Evolutionary conservation across 1,140 invertebrate species (phyloP).

Genomic region (Thereuonema tuberculata): DNA sequence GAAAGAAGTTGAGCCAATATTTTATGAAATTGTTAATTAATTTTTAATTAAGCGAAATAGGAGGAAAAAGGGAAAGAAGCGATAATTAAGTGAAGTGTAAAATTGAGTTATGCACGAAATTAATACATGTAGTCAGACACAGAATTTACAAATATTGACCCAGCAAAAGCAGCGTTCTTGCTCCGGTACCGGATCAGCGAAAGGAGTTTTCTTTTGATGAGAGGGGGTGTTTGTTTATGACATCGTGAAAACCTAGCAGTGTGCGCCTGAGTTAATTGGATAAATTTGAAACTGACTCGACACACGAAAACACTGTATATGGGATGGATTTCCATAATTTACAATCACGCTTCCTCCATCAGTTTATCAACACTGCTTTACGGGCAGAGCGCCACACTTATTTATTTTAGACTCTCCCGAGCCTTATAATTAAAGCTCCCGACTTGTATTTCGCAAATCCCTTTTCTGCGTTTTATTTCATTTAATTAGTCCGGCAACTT

Average conservation of each 20-base stretch:
- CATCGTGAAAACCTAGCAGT: neutral
- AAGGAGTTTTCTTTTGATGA: too few relatives aligned
- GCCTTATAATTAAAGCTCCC: too few relatives aligned
- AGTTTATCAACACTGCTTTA: too few relatives aligned
- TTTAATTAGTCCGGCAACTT: too few relatives aligned
- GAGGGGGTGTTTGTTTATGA: neutral
- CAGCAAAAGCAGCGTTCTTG: neutral
- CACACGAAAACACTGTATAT: neutral
- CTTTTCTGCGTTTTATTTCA: too few relatives aligned
- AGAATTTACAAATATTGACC: neutral
- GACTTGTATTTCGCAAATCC: too few relatives aligned
- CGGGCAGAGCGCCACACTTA: too few relatives aligned
- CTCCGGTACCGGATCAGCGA: too few relatives aligned
- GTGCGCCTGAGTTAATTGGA: neutral
- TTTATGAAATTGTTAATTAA: slow-evolving; percentile 2
- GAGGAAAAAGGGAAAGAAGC: too few relatives aligned
- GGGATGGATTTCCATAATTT: too few relatives aligned
- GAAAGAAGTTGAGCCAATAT: neutral
- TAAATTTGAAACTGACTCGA: neutral
- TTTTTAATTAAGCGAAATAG: slow-evolving; percentile 2
- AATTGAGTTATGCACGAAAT: neutral
- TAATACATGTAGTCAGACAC: neutral
- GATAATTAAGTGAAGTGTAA: slow-evolving; percentile 1
- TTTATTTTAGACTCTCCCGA: too few relatives aligned
- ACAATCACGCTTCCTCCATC: too few relatives aligned